phyloP scores from a whole-genome alignment of 2,113 vertebrate genomes.

The Gnathonemus echidnorhynchus region DNA sequence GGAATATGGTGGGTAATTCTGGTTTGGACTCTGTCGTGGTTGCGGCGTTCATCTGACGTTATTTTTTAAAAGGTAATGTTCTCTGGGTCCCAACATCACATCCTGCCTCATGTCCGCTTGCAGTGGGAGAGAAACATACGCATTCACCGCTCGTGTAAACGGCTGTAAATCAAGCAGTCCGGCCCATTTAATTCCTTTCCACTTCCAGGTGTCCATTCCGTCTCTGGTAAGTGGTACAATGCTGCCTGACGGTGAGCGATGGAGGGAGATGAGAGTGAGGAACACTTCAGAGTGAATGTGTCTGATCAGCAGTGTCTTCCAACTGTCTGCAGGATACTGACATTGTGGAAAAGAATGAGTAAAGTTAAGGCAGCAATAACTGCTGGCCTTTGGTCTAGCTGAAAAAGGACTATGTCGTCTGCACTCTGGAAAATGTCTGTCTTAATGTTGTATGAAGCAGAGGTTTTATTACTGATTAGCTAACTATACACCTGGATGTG shows the following conservation, averaged over 20 bases:
- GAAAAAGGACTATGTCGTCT: background rate
- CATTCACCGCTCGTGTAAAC: slow-evolving; percentile 11
- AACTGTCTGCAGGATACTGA: background rate
- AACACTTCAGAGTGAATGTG: background rate
- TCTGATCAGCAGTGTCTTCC: background rate
- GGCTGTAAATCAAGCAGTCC: background rate
- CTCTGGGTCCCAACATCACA: background rate
- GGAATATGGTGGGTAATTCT: background rate
- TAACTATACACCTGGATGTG: background rate
- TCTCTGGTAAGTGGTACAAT: background rate
- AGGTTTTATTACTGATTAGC: background rate
- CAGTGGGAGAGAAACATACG: background rate
- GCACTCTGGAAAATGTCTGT: background rate
- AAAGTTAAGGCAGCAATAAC: background rate
- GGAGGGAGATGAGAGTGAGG: background rate
- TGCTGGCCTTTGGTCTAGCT: background rate
- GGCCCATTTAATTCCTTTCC: background rate
- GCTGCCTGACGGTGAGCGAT: background rate
- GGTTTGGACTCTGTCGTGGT: background rate
- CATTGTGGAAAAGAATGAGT: background rate
- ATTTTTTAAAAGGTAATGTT: background rate
- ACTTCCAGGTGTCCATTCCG: background rate
- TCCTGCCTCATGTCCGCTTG: background rate
- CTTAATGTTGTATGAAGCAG: background rate
- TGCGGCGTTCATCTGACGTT: background rate